Percentiles rank a stretch among this genome's conserved stretches.
These are phyloP conservation scores for Lepus europaeus DNA, from an alignment of 2,113 vertebrate genomes.

Conservation along the genomic window DNA sequence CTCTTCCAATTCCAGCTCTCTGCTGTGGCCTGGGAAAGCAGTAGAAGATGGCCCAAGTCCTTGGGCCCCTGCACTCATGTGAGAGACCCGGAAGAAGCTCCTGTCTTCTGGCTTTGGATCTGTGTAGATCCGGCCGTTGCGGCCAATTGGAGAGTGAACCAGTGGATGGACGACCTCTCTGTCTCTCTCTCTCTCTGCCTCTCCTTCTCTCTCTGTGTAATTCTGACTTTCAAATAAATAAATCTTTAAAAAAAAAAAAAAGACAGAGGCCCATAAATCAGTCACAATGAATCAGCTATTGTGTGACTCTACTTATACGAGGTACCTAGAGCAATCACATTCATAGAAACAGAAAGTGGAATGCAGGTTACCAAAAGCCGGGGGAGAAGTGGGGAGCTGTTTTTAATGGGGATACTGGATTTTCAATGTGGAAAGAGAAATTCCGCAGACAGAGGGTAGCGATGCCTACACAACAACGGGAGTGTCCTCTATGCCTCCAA, in stretches of 20 bases:
- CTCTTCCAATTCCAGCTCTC: too few relatives aligned
- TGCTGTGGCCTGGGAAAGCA: too few relatives aligned
- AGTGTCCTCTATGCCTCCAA: neutral
- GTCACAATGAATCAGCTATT: neutral
- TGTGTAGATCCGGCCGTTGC: too few relatives aligned
- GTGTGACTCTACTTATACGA: neutral
- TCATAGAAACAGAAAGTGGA: neutral
- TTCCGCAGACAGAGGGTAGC: neutral
- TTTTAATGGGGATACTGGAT: neutral
- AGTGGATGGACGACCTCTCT: too few relatives aligned
- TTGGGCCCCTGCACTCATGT: too few relatives aligned
- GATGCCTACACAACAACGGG: neutral
- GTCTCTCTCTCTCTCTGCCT: too few relatives aligned
- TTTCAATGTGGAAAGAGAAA: neutral
- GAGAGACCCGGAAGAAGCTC: too few relatives aligned
- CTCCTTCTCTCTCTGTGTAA: too few relatives aligned
- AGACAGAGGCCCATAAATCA: neutral
- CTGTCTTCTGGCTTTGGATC: too few relatives aligned
- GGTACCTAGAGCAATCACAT: neutral
- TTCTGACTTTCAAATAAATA: neutral
- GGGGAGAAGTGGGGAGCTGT: neutral
- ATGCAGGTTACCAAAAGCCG: fast-evolving
- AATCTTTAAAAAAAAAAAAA: too few relatives aligned
- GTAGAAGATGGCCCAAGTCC: too few relatives aligned
- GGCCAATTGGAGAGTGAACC: too few relatives aligned